These are phyloP conservation scores for Botia kubotai DNA, from an alignment of 2,797 vertebrate species.

Conservation along the genomic window DNA sequence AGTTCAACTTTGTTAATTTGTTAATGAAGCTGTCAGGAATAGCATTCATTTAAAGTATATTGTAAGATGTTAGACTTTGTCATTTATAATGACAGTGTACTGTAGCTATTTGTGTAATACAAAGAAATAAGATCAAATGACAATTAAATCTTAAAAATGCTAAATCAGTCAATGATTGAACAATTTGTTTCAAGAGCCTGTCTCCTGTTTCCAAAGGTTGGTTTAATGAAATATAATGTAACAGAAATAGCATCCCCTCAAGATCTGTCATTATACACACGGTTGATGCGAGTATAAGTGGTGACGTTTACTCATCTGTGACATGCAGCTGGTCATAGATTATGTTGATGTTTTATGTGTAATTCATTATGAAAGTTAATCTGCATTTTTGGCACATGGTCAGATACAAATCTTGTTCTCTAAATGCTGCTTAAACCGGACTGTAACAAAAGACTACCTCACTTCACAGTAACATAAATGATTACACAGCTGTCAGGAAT, in stretches of 20 bases:
- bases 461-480: slow-evolving; percentile 11
- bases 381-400: neutral
- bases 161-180: neutral
- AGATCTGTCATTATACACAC: neutral
- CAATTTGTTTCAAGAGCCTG: neutral
- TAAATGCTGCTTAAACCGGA: neutral
- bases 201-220: neutral
- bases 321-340: neutral
- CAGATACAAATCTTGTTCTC: neutral
- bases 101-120: neutral
- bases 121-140: neutral
- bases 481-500: neutral
- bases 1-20: too few relatives aligned
- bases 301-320: neutral
- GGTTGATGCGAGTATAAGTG: neutral
- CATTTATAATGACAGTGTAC: neutral
- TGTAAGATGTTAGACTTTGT: too few relatives aligned
- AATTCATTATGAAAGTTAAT: neutral
- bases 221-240: neutral
- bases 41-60: too few relatives aligned
- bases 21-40: too few relatives aligned
- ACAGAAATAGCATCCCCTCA: neutral
- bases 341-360: slow-evolving; percentile 4
- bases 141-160: neutral
- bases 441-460: neutral